Base-by-base conservation (phyloP, 53 echinoderm and acorn worm species). In the Antedon mediterranea region DNA sequence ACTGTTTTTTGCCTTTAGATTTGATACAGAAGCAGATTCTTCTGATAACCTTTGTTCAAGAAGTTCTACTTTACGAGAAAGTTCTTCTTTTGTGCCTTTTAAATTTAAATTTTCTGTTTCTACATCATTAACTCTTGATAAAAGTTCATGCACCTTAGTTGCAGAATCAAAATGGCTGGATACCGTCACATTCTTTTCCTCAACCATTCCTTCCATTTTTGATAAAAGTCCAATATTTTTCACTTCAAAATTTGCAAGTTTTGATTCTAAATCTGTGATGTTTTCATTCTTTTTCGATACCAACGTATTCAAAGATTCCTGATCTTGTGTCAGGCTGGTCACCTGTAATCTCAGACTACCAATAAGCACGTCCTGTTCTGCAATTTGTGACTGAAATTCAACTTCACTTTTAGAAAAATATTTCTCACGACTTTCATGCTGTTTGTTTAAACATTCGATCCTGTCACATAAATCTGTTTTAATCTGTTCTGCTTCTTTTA, bases 111-210 rank as follows among this genome's bases (percentile, higher is more conserved):
- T 91, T 79, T 76, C 81, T 29, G 73, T 84, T 81, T 92, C 92
- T 4, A 86, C 85, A 77, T 86, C 92, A 33, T 84, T 80, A 8
- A 92, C 76, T 32, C 84, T 86, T 34, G 82, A 79, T 71, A 92
- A 79, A 71, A 92, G 84, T 33, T 92, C 89, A 80, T 92, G 92
- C 8, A 89, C 89, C 79, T 89, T 92, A 57, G 84, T 86, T 29
- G 92, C 92, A 1, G 92, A 92, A 75, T 92, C 89, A 43, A 89
- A 86, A 78, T 92, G 95, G 72, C 83, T 89, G 28, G 91, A 79
- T 3, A 83, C 88, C 43, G 82, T 88, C 26, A 82, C 83, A 72
- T 91, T 87, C 71, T 91, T 95, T 72, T 85, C 83, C 27, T 83
- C 84, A 9, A 91, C 89, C 76, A 95, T 85, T 44, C 84, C 85